A percentile compares a stretch with the other conserved stretches of the same genome.
Conservation (phyloP, 2,797 vertebrate genomes). For the Tinamus major region DNA sequence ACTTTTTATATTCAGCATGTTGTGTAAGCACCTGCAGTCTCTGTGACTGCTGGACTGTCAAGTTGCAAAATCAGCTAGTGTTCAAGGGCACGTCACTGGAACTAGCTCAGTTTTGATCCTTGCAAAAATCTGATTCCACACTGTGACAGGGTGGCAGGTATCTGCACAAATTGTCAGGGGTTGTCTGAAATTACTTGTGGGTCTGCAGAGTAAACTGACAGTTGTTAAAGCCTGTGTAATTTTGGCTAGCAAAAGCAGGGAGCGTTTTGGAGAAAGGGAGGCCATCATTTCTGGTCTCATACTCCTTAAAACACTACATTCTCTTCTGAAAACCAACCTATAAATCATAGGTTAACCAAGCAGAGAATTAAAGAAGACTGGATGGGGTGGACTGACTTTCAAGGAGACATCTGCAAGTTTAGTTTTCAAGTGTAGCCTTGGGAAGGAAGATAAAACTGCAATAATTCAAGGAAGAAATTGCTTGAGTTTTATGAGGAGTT, state of each 20-base stretch:
- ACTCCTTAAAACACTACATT: not conserved
- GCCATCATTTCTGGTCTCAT: not conserved
- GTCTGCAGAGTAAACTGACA: not conserved
- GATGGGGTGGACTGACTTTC: not conserved
- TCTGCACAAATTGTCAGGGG: not conserved
- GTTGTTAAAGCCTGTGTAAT: not conserved
- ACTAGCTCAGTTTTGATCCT: not conserved
- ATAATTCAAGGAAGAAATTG: not conserved
- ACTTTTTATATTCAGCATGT: not conserved
- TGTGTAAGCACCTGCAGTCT: not conserved
- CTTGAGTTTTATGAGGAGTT: not conserved
- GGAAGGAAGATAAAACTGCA: not conserved
- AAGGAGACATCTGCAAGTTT: not conserved
- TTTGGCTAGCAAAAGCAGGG: not conserved
- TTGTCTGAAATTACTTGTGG: not conserved
- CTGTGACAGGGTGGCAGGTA: not conserved
- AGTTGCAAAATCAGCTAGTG: not conserved
- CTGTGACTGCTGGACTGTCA: not conserved
- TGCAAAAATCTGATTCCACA: not conserved
- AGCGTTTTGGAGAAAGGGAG: not conserved
- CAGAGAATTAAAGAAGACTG: not conserved
- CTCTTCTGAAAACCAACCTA: not conserved
- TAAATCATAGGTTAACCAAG: not conserved
- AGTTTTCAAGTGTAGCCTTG: not conserved
- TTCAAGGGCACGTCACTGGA: not conserved